These are phyloP conservation scores for Gisinianus flammeolus DNA, from an alignment of 2,888 invertebrate species.

Conservation along the genomic window DNA sequence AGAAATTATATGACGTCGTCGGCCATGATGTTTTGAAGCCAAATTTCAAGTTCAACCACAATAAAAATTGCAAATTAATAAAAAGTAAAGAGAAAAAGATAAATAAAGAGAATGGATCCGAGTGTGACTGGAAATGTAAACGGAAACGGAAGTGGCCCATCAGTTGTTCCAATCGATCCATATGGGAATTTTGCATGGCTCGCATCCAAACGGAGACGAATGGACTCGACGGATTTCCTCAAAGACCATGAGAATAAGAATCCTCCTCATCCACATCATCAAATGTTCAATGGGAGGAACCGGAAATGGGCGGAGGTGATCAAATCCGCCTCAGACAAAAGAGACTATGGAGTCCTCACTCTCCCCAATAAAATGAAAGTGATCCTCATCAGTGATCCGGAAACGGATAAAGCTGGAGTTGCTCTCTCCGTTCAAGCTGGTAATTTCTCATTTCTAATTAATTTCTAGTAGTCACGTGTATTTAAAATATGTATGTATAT, in stretches of 20 bases:
- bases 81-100: too few species aligned
- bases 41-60: too few species aligned
- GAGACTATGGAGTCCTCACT: slow-evolving; percentile 84
- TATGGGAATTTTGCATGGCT: slow-evolving; percentile 20
- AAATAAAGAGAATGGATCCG: background rate
- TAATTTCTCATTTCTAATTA: slow-evolving; percentile 29
- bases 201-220: slow-evolving; percentile 9
- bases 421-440: slow-evolving; percentile 61
- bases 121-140: too few species aligned
- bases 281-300: background rate
- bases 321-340: slow-evolving; percentile 84
- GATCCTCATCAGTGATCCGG: slow-evolving; percentile 80
- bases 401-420: slow-evolving; percentile 91
- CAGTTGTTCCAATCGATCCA: too few species aligned
- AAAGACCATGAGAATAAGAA: background rate
- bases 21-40: too few species aligned
- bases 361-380: slow-evolving; percentile 86
- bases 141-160: too few species aligned
- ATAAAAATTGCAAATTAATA: too few species aligned
- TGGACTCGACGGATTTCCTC: background rate
- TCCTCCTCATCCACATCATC: background rate
- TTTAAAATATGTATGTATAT: background rate
- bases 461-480: background rate
- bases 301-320: slow-evolving; percentile 61
- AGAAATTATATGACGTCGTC: too few species aligned